Base-by-base conservation (phyloP, 2,797 vertebrate species). In the Hemitrygon akajei region DNA sequence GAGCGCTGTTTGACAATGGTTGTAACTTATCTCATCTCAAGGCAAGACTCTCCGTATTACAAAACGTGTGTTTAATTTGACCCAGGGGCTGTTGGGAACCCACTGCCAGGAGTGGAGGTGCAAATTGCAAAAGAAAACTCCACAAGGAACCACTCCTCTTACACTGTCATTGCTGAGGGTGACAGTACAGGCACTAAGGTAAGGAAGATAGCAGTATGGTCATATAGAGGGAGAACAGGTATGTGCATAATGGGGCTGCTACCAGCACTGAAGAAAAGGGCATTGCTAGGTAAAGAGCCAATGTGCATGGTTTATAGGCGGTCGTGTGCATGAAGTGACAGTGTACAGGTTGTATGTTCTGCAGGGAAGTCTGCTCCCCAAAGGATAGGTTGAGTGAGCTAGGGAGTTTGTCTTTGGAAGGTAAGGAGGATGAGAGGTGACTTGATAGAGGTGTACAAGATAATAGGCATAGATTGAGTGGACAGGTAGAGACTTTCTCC, bases 81-180 rank as follows among this genome's bases (percentile, higher is more conserved):
- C 0, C 93, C 95, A 99, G 98, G 98, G 7, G 97, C 99, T 0
- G 98, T 99, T 91, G 98, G 98, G n/a, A 96, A 95, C 30, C 98
- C 98, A 0, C 97, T 99, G 25, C 98, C 98, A 0, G 96, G 97
- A 0, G 97, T 99, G 7, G 94, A 97, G 27, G 98, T 99, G 75
- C 95, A 97, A 93, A 97, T 99, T 5, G 96, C 96, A 94, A 97
- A 97, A 6, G 96, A 97, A 95, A 97, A 63, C 22, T 3, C 92
- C 0, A 91, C 93, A 14, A 94, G 56, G 0, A 95, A 96, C 0
- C 73, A 96, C 75, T 76, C 87, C 0, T 95, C 94, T 94, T 97
- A 96, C 94, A 94, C 95, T 1, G 3, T 96, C 63, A 97, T 98
- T 0, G 97, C 97, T 0, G 97, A 98, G 95, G 98, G 98, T 18